These are phyloP conservation scores for Sternarchorhynchus goeldii DNA, from an alignment of 2,797 vertebrate species.

Conservation along the genomic window DNA sequence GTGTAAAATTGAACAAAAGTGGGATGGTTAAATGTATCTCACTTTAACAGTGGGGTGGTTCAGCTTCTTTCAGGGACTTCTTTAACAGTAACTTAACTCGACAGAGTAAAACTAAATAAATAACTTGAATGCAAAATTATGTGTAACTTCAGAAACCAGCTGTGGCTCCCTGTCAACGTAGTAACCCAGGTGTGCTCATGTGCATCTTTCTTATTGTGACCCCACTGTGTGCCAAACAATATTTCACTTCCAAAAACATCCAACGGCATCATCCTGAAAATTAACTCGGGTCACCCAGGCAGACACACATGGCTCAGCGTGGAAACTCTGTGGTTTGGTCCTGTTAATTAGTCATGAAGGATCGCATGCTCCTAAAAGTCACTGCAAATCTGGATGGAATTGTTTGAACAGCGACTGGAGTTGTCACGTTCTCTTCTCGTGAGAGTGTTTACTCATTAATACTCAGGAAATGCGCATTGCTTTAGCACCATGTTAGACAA, in stretches of 20 bases:
- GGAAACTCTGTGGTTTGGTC: slow-evolving; percentile 26
- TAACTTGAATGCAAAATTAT: background rate
- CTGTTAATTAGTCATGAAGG: slow-evolving; percentile 47
- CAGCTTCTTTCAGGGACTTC: background rate
- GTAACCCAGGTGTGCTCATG: slow-evolving; percentile 19
- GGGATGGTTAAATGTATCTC: background rate
- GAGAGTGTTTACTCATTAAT: slow-evolving; percentile 16
- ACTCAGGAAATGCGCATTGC: background rate
- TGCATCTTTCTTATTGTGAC: background rate
- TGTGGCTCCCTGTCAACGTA: slow-evolving; percentile 35
- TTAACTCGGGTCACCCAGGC: background rate
- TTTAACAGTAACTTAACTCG: slow-evolving; percentile 5
- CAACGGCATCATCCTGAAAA: background rate
- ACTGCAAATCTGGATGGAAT: slow-evolving; percentile 24
- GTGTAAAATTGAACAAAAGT: background rate
- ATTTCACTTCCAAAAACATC: slow-evolving; percentile 17
- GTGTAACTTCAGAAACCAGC: slow-evolving; percentile 18
- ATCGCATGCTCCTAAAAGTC: slow-evolving; percentile 11
- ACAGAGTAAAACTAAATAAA: slow-evolving; percentile 10
- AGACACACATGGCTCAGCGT: background rate
- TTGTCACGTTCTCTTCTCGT: slow-evolving; percentile 15
- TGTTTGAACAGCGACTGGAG: slow-evolving; percentile 41
- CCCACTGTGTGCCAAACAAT: slow-evolving; percentile 23
- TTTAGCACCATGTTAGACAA: background rate
- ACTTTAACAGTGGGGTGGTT: no score